A percentile compares a stretch with the other conserved stretches of the same genome.
Evolutionary conservation across 2,113 vertebrate genomes (phyloP).

Genomic region (Nyctibius bracteatus): DNA sequence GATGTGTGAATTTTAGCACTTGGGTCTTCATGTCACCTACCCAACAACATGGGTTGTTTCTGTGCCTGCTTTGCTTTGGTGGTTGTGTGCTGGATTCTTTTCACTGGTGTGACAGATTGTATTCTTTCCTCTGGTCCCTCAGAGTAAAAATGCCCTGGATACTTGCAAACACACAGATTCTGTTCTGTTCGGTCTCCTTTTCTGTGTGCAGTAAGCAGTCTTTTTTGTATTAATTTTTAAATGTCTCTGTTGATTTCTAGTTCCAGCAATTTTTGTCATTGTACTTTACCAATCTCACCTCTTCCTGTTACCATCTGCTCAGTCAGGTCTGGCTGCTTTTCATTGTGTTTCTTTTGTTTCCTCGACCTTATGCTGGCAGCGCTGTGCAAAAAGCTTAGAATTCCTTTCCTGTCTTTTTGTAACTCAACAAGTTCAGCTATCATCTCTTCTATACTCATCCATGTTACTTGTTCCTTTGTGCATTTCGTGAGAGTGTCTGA

Average conservation of each 20-base stretch:
- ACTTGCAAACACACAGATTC: background rate
- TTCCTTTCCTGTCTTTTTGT: background rate
- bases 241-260: background rate
- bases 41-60: accelerated
- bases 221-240: background rate
- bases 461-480: background rate
- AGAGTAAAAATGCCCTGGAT: background rate
- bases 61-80: background rate
- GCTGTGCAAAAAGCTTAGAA: background rate
- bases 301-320: background rate
- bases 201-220: background rate
- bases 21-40: accelerated
- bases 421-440: background rate
- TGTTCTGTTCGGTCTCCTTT: background rate
- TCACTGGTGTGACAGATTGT: background rate
- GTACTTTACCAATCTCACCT: background rate
- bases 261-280: background rate
- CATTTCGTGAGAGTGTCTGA: accelerated
- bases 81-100: background rate
- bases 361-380: background rate
- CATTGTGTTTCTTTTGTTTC: background rate
- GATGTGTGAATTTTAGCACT: background rate
- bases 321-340: background rate
- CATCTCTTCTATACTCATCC: background rate
- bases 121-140: background rate